phyloP scores from a whole-genome alignment of 1,140 invertebrate species.

The Medauroidea extradentata region DNA sequence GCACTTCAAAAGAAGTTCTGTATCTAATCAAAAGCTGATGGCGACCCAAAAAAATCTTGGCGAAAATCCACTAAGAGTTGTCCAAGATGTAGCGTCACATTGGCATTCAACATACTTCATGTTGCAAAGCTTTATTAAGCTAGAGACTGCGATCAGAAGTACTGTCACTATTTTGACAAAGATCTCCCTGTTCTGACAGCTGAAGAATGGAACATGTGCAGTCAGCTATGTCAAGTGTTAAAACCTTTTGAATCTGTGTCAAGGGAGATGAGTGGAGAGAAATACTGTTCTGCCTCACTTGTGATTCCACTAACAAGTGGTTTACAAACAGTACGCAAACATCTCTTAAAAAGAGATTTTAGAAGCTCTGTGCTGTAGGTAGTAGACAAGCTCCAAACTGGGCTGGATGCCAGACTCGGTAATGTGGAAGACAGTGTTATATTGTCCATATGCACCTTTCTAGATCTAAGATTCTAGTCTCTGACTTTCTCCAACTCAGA shows the following conservation, averaged over 20 bases:
- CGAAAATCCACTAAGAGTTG: slow-evolving; percentile 4
- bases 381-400: background rate
- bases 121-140: slow-evolving; percentile 11
- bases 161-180: background rate
- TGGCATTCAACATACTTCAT: slow-evolving; percentile 20
- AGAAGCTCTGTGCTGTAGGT: too few species aligned
- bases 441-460: slow-evolving; percentile 1
- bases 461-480: slow-evolving; percentile 2
- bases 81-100: slow-evolving; percentile 11
- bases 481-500: background rate
- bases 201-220: background rate
- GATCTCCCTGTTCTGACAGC: background rate
- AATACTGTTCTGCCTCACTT: slow-evolving; percentile 5
- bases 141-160: background rate
- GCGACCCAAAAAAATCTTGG: slow-evolving; percentile 4
- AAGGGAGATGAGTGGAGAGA: slow-evolving; percentile 8
- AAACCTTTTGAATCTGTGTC: slow-evolving; percentile 10
- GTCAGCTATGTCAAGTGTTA: slow-evolving; percentile 1
- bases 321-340: background rate
- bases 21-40: background rate
- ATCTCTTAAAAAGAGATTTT: slow-evolving; percentile 1
- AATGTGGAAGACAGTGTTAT: slow-evolving; percentile 9
- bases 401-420: background rate
- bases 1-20: slow-evolving; percentile 4
- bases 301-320: slow-evolving; percentile 3